Evolutionary conservation across 1,140 invertebrate species (phyloP), one percentile per base, ranked within the genome.

Genomic region (Lepidurus arcticus): DNA sequence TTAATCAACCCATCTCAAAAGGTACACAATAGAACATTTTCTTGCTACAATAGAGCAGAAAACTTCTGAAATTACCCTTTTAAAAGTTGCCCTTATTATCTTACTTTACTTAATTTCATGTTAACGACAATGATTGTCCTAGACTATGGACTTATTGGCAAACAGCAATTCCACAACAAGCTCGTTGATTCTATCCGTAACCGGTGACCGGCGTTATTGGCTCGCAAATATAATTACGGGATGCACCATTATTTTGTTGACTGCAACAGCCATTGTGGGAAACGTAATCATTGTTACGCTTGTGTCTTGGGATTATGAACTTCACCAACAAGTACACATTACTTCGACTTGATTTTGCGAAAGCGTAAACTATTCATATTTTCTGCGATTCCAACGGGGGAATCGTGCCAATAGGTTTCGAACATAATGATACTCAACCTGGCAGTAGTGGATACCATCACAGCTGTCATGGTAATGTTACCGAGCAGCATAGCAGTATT

Each of bases 191-290:
- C 5, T 9, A n/a, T 16, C 53, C 16, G 21, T 21, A 9, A 13
- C 6, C 13, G 1, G 21, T 65, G 13, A 16, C 53, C 6, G 53
- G 13, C 53, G 53, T 65, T 21, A 7, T 16, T 65, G 53, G 53
- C 53, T n/a, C 9, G 74, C 44, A 7, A 77, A 74, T 24, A 7
- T 74, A 10, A 34, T 26, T 73, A 42, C 75, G 5, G 77, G 13
- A 13, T 42, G 44, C 10, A 24, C 65, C 44, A 78, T 79, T 0
- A 42, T 65, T 65, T 1, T 78, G 16, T 42, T 80, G 24, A 21
- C 44, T 11, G 87, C 88, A 45, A 85, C 83, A 21, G 86, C 87
- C 16, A 88, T 90, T 78, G 80, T 82, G 26, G 85, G 85, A 3
- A 87, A 85, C 79, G 80, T 84, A 2, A 65, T 86, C 75, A 78